Evolutionary conservation across 92 coral and sea anemone genomes (phyloP).

Genomic region (Phymanthus crucifer): DNA sequence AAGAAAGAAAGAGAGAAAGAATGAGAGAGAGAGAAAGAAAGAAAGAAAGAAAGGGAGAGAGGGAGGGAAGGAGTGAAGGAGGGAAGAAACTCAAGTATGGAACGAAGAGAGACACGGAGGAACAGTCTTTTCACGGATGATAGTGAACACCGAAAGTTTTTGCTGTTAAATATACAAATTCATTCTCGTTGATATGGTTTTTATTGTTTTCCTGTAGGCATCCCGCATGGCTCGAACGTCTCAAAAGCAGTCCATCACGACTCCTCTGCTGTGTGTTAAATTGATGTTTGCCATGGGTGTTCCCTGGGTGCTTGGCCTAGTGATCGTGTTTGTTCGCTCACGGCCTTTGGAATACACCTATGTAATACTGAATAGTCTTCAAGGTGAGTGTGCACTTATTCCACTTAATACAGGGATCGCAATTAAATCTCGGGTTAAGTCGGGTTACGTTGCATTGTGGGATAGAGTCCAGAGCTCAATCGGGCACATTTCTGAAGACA

Average conservation of each 20-base stretch:
- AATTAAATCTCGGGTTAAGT: too few species aligned
- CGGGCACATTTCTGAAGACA: too few species aligned
- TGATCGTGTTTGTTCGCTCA: conserved; percentile 5
- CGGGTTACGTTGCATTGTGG: too few species aligned
- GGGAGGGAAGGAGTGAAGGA: too few species aligned
- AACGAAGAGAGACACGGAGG: too few species aligned
- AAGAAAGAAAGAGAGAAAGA: too few species aligned
- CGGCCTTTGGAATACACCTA: conserved; percentile 24
- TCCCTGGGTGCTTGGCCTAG: conserved; percentile 28
- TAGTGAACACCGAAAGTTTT: neutral
- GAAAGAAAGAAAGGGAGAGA: too few species aligned
- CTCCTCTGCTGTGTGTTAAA: conserved; percentile 15
- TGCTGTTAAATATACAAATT: neutral
- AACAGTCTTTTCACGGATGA: neutral
- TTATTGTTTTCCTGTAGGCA: neutral
- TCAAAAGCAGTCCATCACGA: neutral
- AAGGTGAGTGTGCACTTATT: neutral
- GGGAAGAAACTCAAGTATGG: too few species aligned
- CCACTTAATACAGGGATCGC: too few species aligned
- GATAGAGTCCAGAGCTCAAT: too few species aligned
- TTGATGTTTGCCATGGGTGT: conserved; percentile 30
- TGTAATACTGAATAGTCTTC: conserved; percentile 33
- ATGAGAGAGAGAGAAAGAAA: too few species aligned
- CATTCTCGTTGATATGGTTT: neutral
- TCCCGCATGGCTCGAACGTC: conserved; percentile 6